Evolutionary conservation across 2,888 invertebrate species (phyloP).

Genomic region (Notodonta dromedarius): DNA sequence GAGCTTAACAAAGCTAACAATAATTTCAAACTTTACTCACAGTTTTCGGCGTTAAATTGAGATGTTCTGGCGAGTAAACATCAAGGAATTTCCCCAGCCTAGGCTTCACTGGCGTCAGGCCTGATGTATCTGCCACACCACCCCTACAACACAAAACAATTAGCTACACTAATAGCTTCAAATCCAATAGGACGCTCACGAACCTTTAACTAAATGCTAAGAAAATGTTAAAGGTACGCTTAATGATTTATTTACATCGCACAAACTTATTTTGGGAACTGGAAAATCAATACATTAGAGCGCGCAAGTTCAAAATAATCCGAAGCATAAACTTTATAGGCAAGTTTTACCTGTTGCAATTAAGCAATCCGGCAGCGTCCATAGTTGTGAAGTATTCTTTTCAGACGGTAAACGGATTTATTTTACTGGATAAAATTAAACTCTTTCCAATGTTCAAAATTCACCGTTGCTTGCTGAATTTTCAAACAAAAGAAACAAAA

Average conservation of each 20-base stretch:
- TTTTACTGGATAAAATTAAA: conserved; percentile 10
- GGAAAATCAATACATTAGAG: conserved; percentile 80
- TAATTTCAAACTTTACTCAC: conserved; percentile 57
- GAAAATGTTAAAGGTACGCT: conserved; percentile 59
- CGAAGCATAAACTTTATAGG: conserved; percentile 24
- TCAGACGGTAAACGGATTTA: neutral
- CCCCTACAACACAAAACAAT: conserved; percentile 48
- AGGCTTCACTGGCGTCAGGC: conserved; percentile 66
- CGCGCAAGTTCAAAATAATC: conserved; percentile 76
- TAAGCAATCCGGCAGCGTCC: conserved; percentile 50
- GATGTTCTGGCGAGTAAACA: conserved; percentile 79
- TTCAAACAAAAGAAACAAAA: conserved; percentile 43
- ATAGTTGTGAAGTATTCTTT: conserved; percentile 34
- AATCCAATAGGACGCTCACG: conserved; percentile 16
- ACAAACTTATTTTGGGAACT: conserved; percentile 73
- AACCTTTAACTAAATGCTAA: conserved; percentile 35
- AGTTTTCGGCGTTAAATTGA: conserved; percentile 73
- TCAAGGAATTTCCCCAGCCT: conserved; percentile 73
- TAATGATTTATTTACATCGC: conserved; percentile 83
- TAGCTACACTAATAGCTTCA: conserved; percentile 25
- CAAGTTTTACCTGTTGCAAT: conserved; percentile 56
- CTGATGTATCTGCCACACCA: conserved; percentile 52
- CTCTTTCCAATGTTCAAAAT: conserved; percentile 28
- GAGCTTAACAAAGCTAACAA: conserved; percentile 8
- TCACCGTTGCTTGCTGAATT: conserved; percentile 44